phyloP scores from a whole-genome alignment of 1,140 invertebrate species.

The Drosophila willistoni region DNA sequence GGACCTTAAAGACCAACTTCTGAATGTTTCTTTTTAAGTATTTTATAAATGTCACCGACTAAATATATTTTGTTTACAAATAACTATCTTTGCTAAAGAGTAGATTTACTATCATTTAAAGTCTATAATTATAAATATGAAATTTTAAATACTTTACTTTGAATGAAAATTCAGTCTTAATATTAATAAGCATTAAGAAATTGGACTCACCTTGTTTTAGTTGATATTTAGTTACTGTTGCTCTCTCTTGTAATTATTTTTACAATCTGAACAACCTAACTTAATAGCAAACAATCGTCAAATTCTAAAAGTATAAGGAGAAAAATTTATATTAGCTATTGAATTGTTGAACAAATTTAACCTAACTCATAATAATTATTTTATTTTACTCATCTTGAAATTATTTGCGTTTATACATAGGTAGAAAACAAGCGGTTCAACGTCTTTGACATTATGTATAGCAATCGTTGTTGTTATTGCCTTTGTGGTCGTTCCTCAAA shows the following conservation, averaged over 20 bases:
- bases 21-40: too few relatives aligned
- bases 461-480: conserved; percentile 28
- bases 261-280: conserved; percentile 21
- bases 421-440: conserved; percentile 49
- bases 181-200: background rate
- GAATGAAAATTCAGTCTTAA: too few relatives aligned
- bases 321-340: background rate
- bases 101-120: too few relatives aligned
- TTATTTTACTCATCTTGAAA: background rate
- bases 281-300: conserved; percentile 26
- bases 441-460: conserved; percentile 57
- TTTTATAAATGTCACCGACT: too few relatives aligned
- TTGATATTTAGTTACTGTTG: conserved; percentile 41
- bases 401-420: conserved; percentile 26
- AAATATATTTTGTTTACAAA: too few relatives aligned
- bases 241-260: conserved; percentile 36
- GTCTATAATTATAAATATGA: too few relatives aligned
- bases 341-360: background rate
- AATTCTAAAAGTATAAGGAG: conserved; percentile 19
- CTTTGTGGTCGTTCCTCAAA: conserved; percentile 39
- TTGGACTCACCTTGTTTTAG: conserved; percentile 54
- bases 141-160: too few relatives aligned
- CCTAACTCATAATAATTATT: conserved; percentile 4
- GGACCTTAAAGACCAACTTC: too few relatives aligned
- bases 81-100: too few relatives aligned